Conservation (phyloP, 1,140 invertebrate genomes). For the Ceratitis capitata region DNA sequence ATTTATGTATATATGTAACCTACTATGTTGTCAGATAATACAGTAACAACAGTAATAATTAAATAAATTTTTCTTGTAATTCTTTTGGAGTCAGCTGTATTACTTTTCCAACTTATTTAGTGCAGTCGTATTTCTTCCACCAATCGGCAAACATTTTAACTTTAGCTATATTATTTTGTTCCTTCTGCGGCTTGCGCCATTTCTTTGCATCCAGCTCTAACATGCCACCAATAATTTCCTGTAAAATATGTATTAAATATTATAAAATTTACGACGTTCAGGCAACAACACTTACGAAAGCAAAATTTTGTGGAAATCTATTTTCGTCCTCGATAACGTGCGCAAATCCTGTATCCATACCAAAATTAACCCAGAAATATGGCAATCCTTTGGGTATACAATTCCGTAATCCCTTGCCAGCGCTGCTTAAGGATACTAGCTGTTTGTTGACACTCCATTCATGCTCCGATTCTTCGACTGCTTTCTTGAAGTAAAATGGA, state of each 20-base stretch:
- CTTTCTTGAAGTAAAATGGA: constrained; percentile 98
- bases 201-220: constrained; percentile 84
- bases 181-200: constrained; percentile 84
- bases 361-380: constrained; percentile 95
- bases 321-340: constrained; percentile 96
- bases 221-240: constrained; percentile 96
- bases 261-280: too few species aligned
- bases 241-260: too few species aligned
- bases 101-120: constrained; percentile 32
- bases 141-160: constrained; percentile 55
- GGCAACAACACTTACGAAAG: constrained; percentile 72
- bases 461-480: constrained; percentile 90
- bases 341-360: constrained; percentile 87
- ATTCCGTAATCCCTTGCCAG: constrained; percentile 73
- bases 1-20: too few species aligned
- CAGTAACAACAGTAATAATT: too few species aligned
- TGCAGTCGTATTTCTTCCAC: constrained; percentile 60
- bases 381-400: constrained; percentile 92
- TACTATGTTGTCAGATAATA: too few species aligned
- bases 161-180: constrained; percentile 65
- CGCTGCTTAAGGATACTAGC: constrained; percentile 80
- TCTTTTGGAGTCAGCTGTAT: too few species aligned
- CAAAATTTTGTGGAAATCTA: constrained; percentile 90
- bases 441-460: constrained; percentile 97
- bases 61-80: too few species aligned